Evolutionary conservation across 2,113 vertebrate species (phyloP).

Genomic region (Morphnarchus princeps): DNA sequence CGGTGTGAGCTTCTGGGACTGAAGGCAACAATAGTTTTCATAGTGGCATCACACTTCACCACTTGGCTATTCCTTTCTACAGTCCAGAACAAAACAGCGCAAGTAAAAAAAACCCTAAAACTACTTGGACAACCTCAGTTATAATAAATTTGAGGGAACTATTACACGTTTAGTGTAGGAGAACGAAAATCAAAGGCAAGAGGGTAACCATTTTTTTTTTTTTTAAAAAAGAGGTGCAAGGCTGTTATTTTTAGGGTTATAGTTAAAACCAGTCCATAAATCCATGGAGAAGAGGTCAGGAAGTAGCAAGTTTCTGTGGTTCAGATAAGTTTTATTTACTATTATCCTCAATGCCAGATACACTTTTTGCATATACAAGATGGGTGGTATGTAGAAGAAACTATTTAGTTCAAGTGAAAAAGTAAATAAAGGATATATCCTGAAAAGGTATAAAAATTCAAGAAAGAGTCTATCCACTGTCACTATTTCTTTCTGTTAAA

Average conservation of each 20-base stretch:
- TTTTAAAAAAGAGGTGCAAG: not conserved
- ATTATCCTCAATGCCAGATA: not conserved
- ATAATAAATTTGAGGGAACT: not conserved
- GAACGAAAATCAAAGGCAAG: not conserved
- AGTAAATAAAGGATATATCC: not conserved
- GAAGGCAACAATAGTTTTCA: not conserved
- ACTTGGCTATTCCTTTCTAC: not conserved
- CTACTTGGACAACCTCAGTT: not conserved
- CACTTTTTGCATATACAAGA: not conserved
- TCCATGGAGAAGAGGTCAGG: not conserved
- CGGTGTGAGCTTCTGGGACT: not conserved
- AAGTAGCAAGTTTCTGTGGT: not conserved
- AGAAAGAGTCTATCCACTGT: not conserved
- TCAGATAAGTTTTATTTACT: not conserved
- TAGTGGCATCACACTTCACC: not conserved
- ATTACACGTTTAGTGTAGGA: not conserved
- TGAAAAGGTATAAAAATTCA: not conserved
- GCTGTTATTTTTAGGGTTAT: not conserved
- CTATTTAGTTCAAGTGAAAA: not conserved
- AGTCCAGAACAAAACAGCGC: not conserved
- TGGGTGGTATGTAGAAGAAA: not conserved
- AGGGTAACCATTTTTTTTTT: not conserved
- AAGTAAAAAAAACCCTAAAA: not conserved
- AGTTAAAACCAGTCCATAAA: not conserved
- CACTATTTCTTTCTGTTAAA: not conserved